Evolutionary conservation across 2,797 vertebrate species (phyloP).

Genomic region (Sebastes paucispinis): DNA sequence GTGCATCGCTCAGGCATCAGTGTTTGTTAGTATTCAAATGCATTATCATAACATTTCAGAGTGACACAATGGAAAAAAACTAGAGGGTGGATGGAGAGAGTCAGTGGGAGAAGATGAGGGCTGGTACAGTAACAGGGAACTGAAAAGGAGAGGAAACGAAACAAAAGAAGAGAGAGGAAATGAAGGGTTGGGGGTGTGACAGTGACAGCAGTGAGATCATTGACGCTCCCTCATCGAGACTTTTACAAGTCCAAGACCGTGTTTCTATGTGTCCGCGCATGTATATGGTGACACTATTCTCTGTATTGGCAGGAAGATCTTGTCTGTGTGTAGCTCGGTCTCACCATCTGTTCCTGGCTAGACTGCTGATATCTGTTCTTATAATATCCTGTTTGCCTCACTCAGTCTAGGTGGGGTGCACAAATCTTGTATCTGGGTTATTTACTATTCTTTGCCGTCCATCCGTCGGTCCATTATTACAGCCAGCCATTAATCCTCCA

Average conservation of each 20-base stretch:
- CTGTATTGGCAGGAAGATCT: slow-evolving; percentile 72
- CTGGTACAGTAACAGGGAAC: slow-evolving; percentile 14
- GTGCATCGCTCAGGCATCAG: slow-evolving; percentile 23
- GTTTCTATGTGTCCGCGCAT: slow-evolving; percentile 45
- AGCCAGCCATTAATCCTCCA: slow-evolving; percentile 24
- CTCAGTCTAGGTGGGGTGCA: slow-evolving; percentile 49
- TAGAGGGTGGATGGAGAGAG: neutral
- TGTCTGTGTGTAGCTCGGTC: slow-evolving; percentile 72
- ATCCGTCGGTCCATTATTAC: slow-evolving; percentile 12
- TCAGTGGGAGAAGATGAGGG: slow-evolving; percentile 8
- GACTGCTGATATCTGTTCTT: slow-evolving; percentile 74
- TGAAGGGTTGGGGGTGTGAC: slow-evolving; percentile 32
- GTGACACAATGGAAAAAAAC: slow-evolving; percentile 9
- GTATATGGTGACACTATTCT: slow-evolving; percentile 49
- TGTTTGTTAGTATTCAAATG: slow-evolving; percentile 25
- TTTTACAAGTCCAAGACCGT: slow-evolving; percentile 38
- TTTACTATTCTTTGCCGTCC: slow-evolving; percentile 30
- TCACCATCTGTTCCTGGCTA: slow-evolving; percentile 81
- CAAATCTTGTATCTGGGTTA: slow-evolving; percentile 51
- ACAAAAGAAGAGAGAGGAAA: slow-evolving; percentile 45
- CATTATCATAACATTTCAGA: slow-evolving; percentile 26
- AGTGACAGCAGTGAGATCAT: slow-evolving; percentile 44
- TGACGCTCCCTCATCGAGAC: slow-evolving; percentile 57
- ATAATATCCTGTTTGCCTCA: slow-evolving; percentile 73
- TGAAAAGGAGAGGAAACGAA: slow-evolving; percentile 32